phyloP scores from a whole-genome alignment of 2,888 invertebrate genomes.

The Eueremaeus valkanovi region DNA sequence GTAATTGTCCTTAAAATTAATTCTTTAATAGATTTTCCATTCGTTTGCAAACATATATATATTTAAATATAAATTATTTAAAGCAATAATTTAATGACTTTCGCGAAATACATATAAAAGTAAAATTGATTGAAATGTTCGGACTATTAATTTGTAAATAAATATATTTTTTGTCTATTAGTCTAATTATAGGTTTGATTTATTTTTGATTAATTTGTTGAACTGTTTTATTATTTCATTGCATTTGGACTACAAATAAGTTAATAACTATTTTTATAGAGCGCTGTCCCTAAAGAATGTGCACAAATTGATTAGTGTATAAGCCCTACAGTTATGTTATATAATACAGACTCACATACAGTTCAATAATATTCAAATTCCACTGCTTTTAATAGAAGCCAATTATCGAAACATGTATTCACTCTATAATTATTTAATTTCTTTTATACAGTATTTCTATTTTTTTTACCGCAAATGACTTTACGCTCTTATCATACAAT shows the following conservation, averaged over 20 bases:
- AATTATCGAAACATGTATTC: background rate
- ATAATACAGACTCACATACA: background rate
- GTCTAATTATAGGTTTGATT: background rate
- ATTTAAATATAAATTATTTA: background rate
- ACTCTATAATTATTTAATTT: background rate
- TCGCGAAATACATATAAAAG: too few species aligned
- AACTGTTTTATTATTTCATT: background rate
- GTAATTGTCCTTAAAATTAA: slow-evolving; percentile 47
- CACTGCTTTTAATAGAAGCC: background rate
- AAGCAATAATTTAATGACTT: background rate
- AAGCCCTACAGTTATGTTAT: slow-evolving; percentile 11
- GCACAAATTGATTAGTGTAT: background rate
- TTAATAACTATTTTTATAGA: background rate
- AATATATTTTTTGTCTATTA: background rate
- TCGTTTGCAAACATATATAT: background rate
- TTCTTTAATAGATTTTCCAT: background rate
- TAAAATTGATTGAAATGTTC: background rate
- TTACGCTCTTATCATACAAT: background rate
- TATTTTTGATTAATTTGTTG: background rate
- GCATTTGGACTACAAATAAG: background rate
- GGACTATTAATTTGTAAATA: background rate
- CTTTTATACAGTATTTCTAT: background rate
- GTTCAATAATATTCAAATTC: background rate
- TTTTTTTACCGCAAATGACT: background rate
- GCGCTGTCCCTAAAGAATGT: background rate